Evolutionary conservation across 2,888 invertebrate species (phyloP), one percentile per base, ranked within the genome.

Genomic region (Metacarcinus magister): DNA sequence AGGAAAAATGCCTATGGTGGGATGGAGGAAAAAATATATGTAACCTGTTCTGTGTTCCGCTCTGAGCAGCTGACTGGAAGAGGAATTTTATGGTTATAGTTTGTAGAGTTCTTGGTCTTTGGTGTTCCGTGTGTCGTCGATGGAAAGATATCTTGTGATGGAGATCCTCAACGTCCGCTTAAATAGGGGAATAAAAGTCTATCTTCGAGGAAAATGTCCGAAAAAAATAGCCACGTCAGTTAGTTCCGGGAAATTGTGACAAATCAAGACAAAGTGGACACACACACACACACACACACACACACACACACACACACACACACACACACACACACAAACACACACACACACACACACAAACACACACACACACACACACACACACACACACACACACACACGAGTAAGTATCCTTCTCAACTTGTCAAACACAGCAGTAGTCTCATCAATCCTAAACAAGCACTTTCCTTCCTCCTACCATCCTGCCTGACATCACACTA

Each of bases 271-370:
- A 82, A 82, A 82, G 82, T 7, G 82, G 82, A 8, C 1, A 32
- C 28, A 82, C 82, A 82, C 32, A 82, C 82, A 82, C 32, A 82
- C 82, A 82, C 82, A 82, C 82, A 82, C 32, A 82, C 82, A 82
- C 82, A 82, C 67, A 67, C 67, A 67, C 67, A 67, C 67, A 67
- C 67, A 67, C 67, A 67, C 67, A 67, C 67, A 67, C 67, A 67
- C 67, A 67, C 67, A 67, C 67, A 67, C 67, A 67, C 67, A 67
- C 67, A 67, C 67, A 67, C 67, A 67, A n/a, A 67, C 67, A 67
- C 67, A n/a, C 67, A 67, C 67, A 67, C 67, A n/a, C 67, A 67
- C 67, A 67, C 67, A n/a, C 60, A 67, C 60, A 67, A 3, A 23
- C 60, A 67, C 60, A 67, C 60, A 67, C 60, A 67, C 60, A 67